These are phyloP conservation scores for Emesis russula DNA, from an alignment of 2,888 invertebrate genomes.

Conservation along the genomic window DNA sequence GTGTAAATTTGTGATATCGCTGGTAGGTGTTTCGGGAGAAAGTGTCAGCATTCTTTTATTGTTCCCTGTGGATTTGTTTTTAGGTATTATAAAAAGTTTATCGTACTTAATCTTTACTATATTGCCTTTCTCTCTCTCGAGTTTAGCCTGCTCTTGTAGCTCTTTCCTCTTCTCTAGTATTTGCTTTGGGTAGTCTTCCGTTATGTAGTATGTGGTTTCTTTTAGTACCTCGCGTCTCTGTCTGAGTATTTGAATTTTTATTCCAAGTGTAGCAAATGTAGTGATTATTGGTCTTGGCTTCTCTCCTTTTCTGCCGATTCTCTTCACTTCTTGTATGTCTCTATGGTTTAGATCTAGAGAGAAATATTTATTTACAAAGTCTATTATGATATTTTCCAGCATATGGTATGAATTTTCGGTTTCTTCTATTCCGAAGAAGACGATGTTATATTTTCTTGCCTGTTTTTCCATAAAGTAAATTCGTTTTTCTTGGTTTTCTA, in stretches of 20 bases:
- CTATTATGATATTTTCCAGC: constrained; percentile 12
- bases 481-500: too few relatives aligned
- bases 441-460: too few relatives aligned
- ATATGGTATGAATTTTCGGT: constrained; percentile 47
- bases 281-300: constrained; percentile 42
- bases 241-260: constrained; percentile 20
- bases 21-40: constrained; percentile 5
- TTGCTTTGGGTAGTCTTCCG: constrained; percentile 66
- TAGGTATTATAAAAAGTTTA: constrained; percentile 57
- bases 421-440: too few relatives aligned
- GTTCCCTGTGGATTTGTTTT: constrained; percentile 14
- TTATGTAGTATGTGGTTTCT: constrained; percentile 62
- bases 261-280: constrained; percentile 60
- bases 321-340: constrained; percentile 68
- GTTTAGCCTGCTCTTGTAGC: constrained; percentile 55
- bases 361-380: neutral
- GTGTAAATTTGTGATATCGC: neutral
- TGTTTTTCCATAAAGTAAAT: too few relatives aligned
- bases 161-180: neutral
- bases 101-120: constrained; percentile 70
- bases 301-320: constrained; percentile 66
- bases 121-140: constrained; percentile 59
- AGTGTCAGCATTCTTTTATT: constrained; percentile 2
- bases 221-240: constrained; percentile 45
- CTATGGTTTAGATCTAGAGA: constrained; percentile 36